phyloP scores from a whole-genome alignment of 2,797 vertebrate genomes.

The Sebastes iracundus region DNA sequence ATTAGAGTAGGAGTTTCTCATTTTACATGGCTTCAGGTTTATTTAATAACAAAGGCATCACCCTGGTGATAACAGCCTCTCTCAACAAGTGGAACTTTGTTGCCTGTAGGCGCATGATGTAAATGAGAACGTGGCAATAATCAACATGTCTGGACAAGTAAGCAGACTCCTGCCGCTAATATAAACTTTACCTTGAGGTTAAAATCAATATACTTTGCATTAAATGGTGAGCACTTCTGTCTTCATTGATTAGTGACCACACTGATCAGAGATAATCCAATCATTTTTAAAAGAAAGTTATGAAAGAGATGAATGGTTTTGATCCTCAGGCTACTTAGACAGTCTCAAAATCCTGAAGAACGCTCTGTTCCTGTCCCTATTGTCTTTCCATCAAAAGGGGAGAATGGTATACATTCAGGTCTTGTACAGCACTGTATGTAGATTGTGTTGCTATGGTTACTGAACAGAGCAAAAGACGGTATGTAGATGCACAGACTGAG shows the following conservation, averaged over 20 bases:
- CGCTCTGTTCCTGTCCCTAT: neutral
- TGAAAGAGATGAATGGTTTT: neutral
- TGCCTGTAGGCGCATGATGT: conserved; percentile 34
- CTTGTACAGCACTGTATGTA: conserved; percentile 30
- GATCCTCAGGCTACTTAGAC: neutral
- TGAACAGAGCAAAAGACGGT: conserved; percentile 8
- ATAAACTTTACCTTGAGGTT: conserved; percentile 3
- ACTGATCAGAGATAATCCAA: neutral
- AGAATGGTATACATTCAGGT: conserved; percentile 1
- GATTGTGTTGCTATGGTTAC: conserved; percentile 52
- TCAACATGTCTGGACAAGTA: conserved; percentile 46
- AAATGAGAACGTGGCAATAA: conserved; percentile 17
- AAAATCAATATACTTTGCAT: neutral
- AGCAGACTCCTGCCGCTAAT: conserved; percentile 2
- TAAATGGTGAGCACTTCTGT: neutral
- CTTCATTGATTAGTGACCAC: neutral
- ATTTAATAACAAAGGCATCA: conserved; percentile 51
- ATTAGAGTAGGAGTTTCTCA: conserved; percentile 34
- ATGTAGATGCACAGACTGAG: conserved; percentile 5
- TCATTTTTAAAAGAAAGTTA: neutral
- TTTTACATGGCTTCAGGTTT: conserved; percentile 48
- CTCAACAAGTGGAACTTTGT: conserved; percentile 34
- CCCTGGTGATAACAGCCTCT: conserved; percentile 34
- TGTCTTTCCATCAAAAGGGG: conserved; percentile 1
- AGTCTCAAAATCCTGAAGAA: neutral